Evolutionary conservation across 2,888 invertebrate genomes (phyloP), one percentile per base, ranked within the genome.

Genomic region (Oscheius sp.): DNA sequence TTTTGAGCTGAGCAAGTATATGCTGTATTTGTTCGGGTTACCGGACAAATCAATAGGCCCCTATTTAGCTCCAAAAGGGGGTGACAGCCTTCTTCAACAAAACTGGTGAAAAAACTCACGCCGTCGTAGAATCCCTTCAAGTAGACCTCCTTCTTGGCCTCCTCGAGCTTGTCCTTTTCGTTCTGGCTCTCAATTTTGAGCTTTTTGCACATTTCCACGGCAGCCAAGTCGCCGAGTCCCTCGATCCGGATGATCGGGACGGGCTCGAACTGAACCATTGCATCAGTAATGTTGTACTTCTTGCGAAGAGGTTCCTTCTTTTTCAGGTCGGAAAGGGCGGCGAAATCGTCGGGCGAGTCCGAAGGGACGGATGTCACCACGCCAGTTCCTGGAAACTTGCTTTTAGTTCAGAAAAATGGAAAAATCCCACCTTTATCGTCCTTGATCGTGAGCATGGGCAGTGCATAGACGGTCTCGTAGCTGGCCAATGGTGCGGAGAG

Each of bases 111-210:
- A 53, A 29, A 60, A 37, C 76, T 32, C 47, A 77, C 70, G 4
- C 72, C 77, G 33, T 75, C 76, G 37, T 75, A 98, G 90, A 98
- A 99, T 65, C 96, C 95, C 91, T 96, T 96, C 21, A 96, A 91
- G 89, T 99, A 99, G 53, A 96, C 94, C 91, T 94, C 92, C 88
- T 96, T 97, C 89, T 99, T 99, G 0, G 99, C 99, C 90, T 96
- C 94, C 9, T 92, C 91, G 74, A 99, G 91, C 90, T 99, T 98
- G 0, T 95, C 95, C 87, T 83, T 86, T 89, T 99, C 99, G 90
- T 99, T 99, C 90, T 98, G 99, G 84, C 96, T 96, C 90, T 96
- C 95, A 82, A 99, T 95, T 91, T 99, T 98, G 48, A 99, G 91
- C 84, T 93, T 92, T 3, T 96, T 94, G 89, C 95, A 98, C 1